These are phyloP conservation scores for Tetramorium parvispinum DNA, from an alignment of 1,140 invertebrate genomes.

Conservation along the genomic window DNA sequence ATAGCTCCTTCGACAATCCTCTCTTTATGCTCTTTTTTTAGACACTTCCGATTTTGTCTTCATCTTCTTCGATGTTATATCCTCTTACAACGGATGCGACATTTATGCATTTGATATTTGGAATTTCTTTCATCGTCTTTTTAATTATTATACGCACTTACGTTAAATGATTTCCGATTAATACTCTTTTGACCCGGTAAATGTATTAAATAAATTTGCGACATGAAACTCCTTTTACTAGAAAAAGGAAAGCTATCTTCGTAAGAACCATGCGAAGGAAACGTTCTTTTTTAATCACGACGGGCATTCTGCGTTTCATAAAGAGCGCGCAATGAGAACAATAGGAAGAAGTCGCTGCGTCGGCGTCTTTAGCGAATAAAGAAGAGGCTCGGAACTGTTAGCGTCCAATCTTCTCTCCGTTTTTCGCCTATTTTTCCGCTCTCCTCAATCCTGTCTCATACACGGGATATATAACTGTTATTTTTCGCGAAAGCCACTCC, in stretches of 20 bases:
- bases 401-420: constrained; percentile 77
- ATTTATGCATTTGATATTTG: neutral
- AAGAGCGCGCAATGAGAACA: constrained; percentile 32
- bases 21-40: constrained; percentile 56
- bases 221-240: constrained; percentile 39
- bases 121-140: neutral
- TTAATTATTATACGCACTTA: neutral
- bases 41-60: constrained; percentile 22
- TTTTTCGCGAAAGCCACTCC: constrained; percentile 82
- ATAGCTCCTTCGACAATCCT: constrained; percentile 61
- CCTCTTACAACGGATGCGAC: neutral
- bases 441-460: constrained; percentile 75
- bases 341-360: constrained; percentile 47
- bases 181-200: neutral
- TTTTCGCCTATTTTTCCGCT: constrained; percentile 76
- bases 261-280: constrained; percentile 26
- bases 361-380: constrained; percentile 56
- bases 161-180: neutral
- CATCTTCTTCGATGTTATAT: neutral
- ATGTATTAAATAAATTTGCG: constrained; percentile 26
- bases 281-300: constrained; percentile 52
- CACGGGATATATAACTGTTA: constrained; percentile 80
- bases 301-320: constrained; percentile 28
- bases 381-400: constrained; percentile 78
- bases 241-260: neutral